Conservation (phyloP, 1,140 invertebrate species). For the Rhyzopertha dominica region DNA sequence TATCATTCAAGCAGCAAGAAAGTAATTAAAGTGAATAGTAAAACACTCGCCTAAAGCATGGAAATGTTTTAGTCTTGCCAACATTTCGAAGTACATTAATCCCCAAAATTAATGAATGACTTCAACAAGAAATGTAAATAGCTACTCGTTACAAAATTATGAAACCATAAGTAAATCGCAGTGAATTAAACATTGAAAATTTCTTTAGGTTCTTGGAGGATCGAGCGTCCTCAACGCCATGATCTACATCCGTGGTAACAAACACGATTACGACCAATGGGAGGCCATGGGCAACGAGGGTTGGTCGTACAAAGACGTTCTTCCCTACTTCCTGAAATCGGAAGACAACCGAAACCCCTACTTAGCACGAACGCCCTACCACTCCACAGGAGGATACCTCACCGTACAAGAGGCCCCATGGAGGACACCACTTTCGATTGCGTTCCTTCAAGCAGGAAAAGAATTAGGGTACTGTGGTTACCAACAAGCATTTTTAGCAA, state of each 20-base stretch:
- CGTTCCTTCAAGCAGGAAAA: constrained; percentile 74
- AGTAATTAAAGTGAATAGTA: too few species aligned
- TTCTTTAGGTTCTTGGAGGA: constrained; percentile 70
- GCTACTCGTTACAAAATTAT: too few species aligned
- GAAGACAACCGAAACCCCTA: constrained; percentile 84
- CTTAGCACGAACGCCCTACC: constrained; percentile 66
- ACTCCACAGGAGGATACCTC: constrained; percentile 71
- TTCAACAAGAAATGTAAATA: too few species aligned
- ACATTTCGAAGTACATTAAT: too few species aligned
- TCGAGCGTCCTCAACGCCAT: constrained; percentile 92
- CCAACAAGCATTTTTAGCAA: too few species aligned
- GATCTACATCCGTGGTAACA: constrained; percentile 92
- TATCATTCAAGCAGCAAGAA: too few species aligned
- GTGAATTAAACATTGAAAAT: too few species aligned
- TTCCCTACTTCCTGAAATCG: constrained; percentile 85
- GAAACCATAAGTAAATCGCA: too few species aligned
- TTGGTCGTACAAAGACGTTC: constrained; percentile 83
- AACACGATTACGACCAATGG: constrained; percentile 89
- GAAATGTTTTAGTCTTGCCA: too few species aligned
- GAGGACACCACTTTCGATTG: constrained; percentile 70
- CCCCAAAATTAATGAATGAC: too few species aligned
- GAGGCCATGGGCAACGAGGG: constrained; percentile 76
- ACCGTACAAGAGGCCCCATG: constrained; percentile 81
- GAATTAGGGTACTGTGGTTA: constrained; percentile 75
- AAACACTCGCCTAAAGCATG: too few species aligned